Evolutionary conservation across 2,888 invertebrate genomes (phyloP), one percentile per base, ranked within the genome.

Genomic region (Leptopterna dolabrata): DNA sequence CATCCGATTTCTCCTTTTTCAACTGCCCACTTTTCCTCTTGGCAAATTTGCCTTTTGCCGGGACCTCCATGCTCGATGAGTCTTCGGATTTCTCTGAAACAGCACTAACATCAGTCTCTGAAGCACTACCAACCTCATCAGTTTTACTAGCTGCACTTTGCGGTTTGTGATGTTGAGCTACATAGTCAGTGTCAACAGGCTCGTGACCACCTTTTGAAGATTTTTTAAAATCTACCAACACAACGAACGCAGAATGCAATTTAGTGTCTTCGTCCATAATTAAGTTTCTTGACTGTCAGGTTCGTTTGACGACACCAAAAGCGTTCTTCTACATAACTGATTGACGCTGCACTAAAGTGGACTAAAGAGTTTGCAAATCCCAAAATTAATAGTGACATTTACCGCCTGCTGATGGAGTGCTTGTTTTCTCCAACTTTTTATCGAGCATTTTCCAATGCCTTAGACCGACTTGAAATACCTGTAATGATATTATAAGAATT

Each of bases 21-120:
- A 78, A 78, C 11, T 45, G 3, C 2, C 19, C 14, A 27, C 78
- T 78, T 43, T 27, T 78, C 47, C 45, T 78, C 41, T 45, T 43
- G 41, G 19, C 24, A 27, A 45, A 4, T 78, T 27, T 78, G 24
- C 41, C 78, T 45, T 78, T 78, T 13, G 78, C 0, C 13, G 73
- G 19, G 30, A 41, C 41, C 36, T 16, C 36, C 73, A 19, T 16
- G 41, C 36, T 19, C 16, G 73, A 36, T 19, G 73, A 36, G 16
- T 73, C 41, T 41, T 41, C 73, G 41, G 30, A 41, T 73, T 73
- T 73, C 14, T 41, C 73, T 73, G 73, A 73, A 73, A 73, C 73
- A 73, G 63, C 63, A 63, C 24, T 63, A 11, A 63, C 63, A 63
- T 63, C 24, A 63, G 27, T 11, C 4, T 24, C 11, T 63, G 63